Base-by-base conservation (phyloP, 2,888 invertebrate species). In the Erebia ligea region DNA sequence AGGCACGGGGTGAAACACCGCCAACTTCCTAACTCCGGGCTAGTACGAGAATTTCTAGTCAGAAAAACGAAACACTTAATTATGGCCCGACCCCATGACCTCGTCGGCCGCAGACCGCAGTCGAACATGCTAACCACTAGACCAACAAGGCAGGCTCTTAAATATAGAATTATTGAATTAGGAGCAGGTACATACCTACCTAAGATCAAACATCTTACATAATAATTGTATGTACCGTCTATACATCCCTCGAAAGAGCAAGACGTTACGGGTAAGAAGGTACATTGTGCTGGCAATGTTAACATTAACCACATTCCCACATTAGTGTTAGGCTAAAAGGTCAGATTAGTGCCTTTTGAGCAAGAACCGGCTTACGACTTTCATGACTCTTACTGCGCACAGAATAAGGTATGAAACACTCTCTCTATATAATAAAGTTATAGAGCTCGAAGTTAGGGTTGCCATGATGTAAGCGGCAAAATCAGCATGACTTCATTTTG, bases 341-440 rank as follows among this genome's bases (percentile, higher is more conserved):
- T 70, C 62, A 68, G 73, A 76, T 75, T 75, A 73, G 73, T 70
- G 70, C 74, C 75, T 73, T 71, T 68, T 71, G 71, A 71, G 61
- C 54, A 54, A 70, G 59, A 57, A 57, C 57, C 17, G 52, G 50
- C 50, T 66, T 57, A 42, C 57, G 25, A 58, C 52, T 54, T 59
- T 69, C 52, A 56, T 68, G 64, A 59, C 62, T 68, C 74, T 61
- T 71, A 69, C 56, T 21, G 54, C 69, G 52, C 52, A 56, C 52
- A 50, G 11, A 17, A 71, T 69, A 73, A 59, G 59, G 69, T 57
- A 34, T 15, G 64, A 63, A 25, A 34, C 6, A 6, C 34, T 34
- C 34, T 34, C 34, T 34, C 25, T 48, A 34, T 45, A n/a, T n/a
- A n/a, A n/a, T n/a, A 63, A 72, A 59, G 40, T 64, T 69, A 64